phyloP scores from a whole-genome alignment of 37 sponge, comb jelly and placozoan species.

The Lycopodina hypogea region DNA sequence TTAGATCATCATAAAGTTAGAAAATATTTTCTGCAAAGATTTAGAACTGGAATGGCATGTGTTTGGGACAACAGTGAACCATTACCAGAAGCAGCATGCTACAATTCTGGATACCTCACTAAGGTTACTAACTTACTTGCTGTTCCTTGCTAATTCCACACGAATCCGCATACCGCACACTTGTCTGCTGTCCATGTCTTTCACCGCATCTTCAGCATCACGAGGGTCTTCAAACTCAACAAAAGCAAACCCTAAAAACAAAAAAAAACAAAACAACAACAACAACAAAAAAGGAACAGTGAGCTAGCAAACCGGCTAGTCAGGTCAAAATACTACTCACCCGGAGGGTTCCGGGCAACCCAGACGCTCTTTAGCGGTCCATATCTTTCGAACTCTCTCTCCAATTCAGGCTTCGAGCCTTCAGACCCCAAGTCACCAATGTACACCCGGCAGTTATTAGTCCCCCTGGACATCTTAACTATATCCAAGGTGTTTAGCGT shows the following conservation, averaged over 20 bases:
- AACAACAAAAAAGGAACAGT: neutral
- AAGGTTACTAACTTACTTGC: too few species aligned
- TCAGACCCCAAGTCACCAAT: conserved; percentile 87
- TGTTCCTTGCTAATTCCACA: conserved; percentile 75
- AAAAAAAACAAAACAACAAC: neutral
- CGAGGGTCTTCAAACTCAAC: conserved; percentile 93
- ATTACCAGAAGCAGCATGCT: too few species aligned
- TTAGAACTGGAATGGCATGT: too few species aligned
- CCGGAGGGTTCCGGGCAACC: conserved; percentile 96
- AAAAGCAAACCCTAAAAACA: conserved; percentile 85
- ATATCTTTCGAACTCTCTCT: conserved; percentile 85
- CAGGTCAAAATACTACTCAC: conserved; percentile 1
- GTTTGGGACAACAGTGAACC: too few species aligned
- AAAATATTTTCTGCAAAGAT: too few species aligned
- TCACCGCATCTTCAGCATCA: conserved; percentile 92
- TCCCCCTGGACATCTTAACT: conserved; percentile 14
- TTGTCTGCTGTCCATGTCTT: conserved; percentile 82
- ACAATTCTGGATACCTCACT: too few species aligned
- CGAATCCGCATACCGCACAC: conserved; percentile 82
- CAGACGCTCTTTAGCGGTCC: conserved; percentile 89
- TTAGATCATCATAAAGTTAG: too few species aligned
- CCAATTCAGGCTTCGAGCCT: conserved; percentile 85
- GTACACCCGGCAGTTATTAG: conserved; percentile 47
- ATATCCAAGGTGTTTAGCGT: neutral
- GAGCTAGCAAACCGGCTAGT: neutral